These are phyloP conservation scores for Amaurobius ferox DNA, from an alignment of 2,888 invertebrate genomes.

Conservation along the genomic window DNA sequence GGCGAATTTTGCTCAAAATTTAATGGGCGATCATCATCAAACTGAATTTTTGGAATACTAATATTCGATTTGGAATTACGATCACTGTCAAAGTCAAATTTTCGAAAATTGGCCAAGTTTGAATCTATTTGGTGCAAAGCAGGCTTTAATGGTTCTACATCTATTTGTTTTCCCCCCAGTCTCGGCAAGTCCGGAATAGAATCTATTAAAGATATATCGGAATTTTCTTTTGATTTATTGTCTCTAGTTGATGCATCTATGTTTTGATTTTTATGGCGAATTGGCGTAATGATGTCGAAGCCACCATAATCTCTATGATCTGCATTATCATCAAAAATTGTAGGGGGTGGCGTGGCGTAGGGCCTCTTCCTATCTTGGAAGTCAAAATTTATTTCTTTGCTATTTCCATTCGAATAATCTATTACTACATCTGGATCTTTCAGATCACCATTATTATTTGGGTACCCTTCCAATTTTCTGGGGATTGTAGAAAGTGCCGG, in stretches of 20 bases:
- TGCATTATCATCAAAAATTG: constrained; percentile 65
- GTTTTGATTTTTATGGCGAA: constrained; percentile 45
- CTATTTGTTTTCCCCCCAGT: constrained; percentile 2
- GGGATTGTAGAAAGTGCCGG: constrained; percentile 37
- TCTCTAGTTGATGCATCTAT: neutral
- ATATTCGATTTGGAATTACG: constrained; percentile 26
- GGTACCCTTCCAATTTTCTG: constrained; percentile 45
- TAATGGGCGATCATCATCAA: constrained; percentile 59
- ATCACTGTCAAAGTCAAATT: constrained; percentile 39
- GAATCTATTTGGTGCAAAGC: neutral
- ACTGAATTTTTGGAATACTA: constrained; percentile 41
- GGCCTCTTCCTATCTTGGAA: constrained; percentile 20
- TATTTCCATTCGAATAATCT: constrained; percentile 65
- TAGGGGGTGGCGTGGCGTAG: constrained; percentile 40
- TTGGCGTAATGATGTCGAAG: constrained; percentile 62
- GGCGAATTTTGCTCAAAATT: constrained; percentile 5
- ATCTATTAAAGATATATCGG: neutral
- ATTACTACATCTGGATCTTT: constrained; percentile 55
- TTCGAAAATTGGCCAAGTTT: constrained; percentile 25
- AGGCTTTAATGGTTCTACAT: neutral
- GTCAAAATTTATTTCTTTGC: constrained; percentile 45
- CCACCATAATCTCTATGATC: constrained; percentile 63
- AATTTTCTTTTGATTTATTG: neutral
- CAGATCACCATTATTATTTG: constrained; percentile 32
- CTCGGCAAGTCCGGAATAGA: constrained; percentile 29